phyloP scores from a whole-genome alignment of 2,113 vertebrate species.

The Paralichthys olivaceus region DNA sequence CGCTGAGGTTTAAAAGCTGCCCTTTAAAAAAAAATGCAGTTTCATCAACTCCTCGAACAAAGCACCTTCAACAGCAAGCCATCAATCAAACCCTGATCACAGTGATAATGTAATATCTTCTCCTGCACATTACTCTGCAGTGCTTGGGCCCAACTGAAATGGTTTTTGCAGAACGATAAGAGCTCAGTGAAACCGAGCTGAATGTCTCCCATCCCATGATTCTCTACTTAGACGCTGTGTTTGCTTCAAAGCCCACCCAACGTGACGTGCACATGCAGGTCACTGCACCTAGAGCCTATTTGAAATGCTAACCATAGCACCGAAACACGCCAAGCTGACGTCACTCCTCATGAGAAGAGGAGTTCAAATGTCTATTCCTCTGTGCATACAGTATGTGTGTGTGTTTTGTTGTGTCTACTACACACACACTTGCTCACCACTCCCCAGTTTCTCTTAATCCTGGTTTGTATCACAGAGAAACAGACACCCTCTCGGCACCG shows the following conservation, averaged over 20 bases:
- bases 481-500: constrained; percentile 20
- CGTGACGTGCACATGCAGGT: too few species aligned
- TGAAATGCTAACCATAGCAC: too few species aligned
- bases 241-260: constrained; percentile 36
- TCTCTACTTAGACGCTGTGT: constrained; percentile 8
- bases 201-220: constrained; percentile 1
- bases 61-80: not conserved
- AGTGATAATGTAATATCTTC: not conserved
- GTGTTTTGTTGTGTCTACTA: not conserved
- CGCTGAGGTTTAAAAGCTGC: not conserved
- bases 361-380: too few species aligned
- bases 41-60: not conserved
- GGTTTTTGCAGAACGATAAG: not conserved
- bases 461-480: constrained; percentile 55
- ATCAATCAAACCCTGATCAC: not conserved
- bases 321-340: too few species aligned
- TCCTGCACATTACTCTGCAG: not conserved
- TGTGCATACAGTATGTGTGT: too few species aligned
- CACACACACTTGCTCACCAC: not conserved
- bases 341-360: too few species aligned
- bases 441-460: constrained; percentile 28
- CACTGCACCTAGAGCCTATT: too few species aligned
- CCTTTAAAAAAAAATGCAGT: not conserved
- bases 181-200: constrained; percentile 11
- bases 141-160: too few species aligned